These are phyloP conservation scores for Halcyon smyrnensis DNA, from an alignment of 2,797 vertebrate genomes.

Conservation along the genomic window DNA sequence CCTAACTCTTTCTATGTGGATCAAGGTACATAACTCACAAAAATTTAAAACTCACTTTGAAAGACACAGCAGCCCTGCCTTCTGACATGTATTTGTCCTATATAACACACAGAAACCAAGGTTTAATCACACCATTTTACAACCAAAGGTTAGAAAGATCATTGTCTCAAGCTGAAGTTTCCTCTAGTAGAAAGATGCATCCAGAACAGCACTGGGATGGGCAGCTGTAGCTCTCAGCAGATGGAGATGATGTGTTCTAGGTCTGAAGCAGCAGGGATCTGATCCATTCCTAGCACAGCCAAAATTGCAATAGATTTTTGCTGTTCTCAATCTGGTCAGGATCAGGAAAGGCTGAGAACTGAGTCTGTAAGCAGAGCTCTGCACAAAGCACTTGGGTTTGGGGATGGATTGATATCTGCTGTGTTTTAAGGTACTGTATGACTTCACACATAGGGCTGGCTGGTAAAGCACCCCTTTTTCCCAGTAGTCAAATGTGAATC, in stretches of 20 bases:
- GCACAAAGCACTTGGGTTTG: not conserved
- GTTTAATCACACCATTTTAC: rapidly evolving
- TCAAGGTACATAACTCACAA: rapidly evolving
- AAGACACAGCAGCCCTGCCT: not conserved
- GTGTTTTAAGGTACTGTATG: not conserved
- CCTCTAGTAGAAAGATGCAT: not conserved
- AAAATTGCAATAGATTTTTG: not conserved
- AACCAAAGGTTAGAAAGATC: not conserved
- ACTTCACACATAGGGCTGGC: not conserved
- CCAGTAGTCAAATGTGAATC: not conserved
- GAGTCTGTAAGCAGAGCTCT: not conserved
- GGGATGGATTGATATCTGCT: not conserved
- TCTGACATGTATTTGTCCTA: rapidly evolving
- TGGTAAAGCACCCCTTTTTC: not conserved
- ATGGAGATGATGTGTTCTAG: not conserved
- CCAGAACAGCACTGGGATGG: not conserved
- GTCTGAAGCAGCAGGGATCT: too few relatives aligned
- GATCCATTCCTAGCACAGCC: too few relatives aligned
- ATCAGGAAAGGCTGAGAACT: not conserved
- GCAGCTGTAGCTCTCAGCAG: not conserved
- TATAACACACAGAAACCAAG: not conserved
- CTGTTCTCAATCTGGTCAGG: not conserved
- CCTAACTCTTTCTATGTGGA: not conserved
- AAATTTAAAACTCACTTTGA: not conserved
- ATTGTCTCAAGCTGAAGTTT: not conserved